Conservation (phyloP, 2,113 vertebrate species). For the Lasiurus cinereus region DNA sequence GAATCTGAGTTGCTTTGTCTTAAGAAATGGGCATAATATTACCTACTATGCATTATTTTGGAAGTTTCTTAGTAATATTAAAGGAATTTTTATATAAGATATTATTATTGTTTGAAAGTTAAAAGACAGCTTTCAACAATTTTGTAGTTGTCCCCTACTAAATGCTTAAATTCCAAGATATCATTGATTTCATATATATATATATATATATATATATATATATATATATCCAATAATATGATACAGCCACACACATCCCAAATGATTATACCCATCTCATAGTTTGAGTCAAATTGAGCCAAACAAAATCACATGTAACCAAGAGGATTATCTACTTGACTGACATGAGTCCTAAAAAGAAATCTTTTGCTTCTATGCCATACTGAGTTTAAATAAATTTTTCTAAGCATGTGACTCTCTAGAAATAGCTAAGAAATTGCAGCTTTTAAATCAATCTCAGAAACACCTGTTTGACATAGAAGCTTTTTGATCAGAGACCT, state of each 20-base stretch:
- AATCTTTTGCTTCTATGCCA: slow-evolving; percentile 10
- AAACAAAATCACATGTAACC: not conserved
- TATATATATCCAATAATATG: not conserved
- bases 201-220: not conserved
- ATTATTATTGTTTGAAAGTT: slow-evolving; percentile 37
- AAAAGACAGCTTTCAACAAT: not conserved
- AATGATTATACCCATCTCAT: not conserved
- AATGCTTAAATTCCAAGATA: not conserved
- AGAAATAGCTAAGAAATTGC: slow-evolving; percentile 72
- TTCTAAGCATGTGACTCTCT: slow-evolving; percentile 10
- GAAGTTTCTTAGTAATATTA: not conserved
- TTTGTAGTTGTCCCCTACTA: not conserved
- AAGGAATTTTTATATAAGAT: not conserved
- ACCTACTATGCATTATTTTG: not conserved
- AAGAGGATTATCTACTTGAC: not conserved
- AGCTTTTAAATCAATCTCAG: slow-evolving; percentile 67
- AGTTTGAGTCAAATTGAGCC: not conserved
- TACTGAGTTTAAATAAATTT: slow-evolving; percentile 39
- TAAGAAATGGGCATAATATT: not conserved
- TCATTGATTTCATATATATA: not conserved
- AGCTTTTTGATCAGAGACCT: not conserved
- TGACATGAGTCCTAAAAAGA: not conserved
- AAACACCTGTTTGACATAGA: not conserved
- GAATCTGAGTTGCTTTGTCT: not conserved
- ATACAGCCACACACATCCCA: not conserved